These are phyloP conservation scores for Ramphastos sulfuratus DNA, from an alignment of 2,113 vertebrate genomes.

Conservation along the genomic window DNA sequence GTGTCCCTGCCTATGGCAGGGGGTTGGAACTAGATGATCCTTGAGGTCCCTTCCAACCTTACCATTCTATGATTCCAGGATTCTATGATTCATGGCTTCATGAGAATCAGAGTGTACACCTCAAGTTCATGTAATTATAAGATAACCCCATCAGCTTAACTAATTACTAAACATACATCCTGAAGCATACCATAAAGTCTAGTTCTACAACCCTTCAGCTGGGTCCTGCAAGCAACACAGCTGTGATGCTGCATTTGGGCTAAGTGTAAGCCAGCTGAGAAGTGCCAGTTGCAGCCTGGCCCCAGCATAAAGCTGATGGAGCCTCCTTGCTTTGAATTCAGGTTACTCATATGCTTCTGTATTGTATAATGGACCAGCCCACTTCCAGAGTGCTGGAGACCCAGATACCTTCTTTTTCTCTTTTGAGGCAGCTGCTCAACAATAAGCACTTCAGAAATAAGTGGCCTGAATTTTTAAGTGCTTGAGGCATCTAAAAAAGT, in stretches of 20 bases:
- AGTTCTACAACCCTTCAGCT: not conserved
- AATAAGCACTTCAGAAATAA: slow-evolving; percentile 41
- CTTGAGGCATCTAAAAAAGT: slow-evolving; percentile 1
- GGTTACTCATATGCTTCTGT: not conserved
- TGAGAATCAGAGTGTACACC: not conserved
- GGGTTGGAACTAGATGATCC: no score
- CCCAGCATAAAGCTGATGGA: not conserved
- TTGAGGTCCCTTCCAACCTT: no score
- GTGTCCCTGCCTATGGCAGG: no score
- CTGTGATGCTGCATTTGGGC: not conserved
- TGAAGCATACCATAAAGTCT: not conserved
- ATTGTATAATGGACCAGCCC: not conserved
- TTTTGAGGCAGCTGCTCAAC: not conserved
- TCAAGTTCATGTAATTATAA: not conserved
- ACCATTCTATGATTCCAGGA: no score
- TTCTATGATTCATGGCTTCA: not conserved
- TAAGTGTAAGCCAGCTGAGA: not conserved
- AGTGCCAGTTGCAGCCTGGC: not conserved
- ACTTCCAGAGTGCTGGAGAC: not conserved
- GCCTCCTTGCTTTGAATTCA: not conserved
- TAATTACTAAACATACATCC: not conserved
- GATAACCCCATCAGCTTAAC: not conserved
- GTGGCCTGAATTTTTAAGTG: slow-evolving; percentile 38
- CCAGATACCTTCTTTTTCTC: not conserved
- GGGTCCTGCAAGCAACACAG: not conserved